Evolutionary conservation across 2,113 vertebrate species (phyloP).

Genomic region (Tetrax tetrax): DNA sequence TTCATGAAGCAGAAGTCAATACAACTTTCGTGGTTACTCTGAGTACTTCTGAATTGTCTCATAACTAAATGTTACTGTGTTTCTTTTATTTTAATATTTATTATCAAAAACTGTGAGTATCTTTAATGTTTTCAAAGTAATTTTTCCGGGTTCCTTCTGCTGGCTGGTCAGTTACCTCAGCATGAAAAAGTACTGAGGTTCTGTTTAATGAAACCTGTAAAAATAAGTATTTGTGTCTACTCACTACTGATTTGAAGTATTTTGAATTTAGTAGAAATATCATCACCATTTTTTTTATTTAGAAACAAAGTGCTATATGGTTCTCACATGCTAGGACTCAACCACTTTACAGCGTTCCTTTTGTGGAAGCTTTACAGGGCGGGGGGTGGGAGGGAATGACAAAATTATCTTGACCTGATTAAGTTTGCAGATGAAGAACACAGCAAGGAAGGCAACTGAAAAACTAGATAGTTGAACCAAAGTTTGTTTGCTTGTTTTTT

Average conservation of each 20-base stretch:
- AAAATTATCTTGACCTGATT: neutral
- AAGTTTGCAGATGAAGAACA: neutral
- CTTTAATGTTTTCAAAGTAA: neutral
- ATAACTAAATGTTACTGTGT: neutral
- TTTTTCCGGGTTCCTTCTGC: neutral
- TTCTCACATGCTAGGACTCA: neutral
- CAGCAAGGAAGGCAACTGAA: neutral
- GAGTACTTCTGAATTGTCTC: neutral
- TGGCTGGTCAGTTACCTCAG: neutral
- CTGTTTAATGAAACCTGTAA: neutral
- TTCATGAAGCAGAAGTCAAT: neutral
- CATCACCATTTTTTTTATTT: neutral
- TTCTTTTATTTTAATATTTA: neutral
- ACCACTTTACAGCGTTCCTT: conserved; percentile 2
- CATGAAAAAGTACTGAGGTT: neutral
- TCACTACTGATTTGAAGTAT: neutral
- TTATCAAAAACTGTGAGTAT: neutral
- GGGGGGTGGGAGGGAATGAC: neutral
- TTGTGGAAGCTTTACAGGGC: neutral
- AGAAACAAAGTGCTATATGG: conserved; percentile 29
- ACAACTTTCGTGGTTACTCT: neutral
- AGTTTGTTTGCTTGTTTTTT: neutral
- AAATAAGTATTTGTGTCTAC: neutral
- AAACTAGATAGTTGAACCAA: neutral
- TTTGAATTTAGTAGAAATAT: conserved; percentile 10